Evolutionary conservation across 1,140 invertebrate genomes (phyloP).

Genomic region (Caerostris darwini): DNA sequence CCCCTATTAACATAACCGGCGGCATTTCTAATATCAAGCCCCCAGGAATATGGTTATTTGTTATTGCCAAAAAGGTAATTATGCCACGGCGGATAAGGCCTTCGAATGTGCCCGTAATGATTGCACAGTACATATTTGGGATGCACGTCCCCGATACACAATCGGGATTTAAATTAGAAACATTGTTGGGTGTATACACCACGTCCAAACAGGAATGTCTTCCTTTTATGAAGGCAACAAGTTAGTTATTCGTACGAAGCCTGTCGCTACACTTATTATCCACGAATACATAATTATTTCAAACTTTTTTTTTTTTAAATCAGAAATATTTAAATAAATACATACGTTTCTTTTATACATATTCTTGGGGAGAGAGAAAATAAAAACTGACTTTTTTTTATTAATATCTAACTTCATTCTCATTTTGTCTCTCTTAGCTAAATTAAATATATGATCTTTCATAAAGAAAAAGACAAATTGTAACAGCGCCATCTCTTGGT

Average conservation of each 20-base stretch:
- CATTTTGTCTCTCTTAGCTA: too few species aligned
- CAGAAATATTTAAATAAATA: too few species aligned
- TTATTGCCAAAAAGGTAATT: constrained; percentile 69
- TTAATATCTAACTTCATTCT: too few species aligned
- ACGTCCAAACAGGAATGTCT: background rate
- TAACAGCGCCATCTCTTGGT: background rate
- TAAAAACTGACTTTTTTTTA: too few species aligned
- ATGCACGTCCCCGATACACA: background rate
- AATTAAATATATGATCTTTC: too few species aligned
- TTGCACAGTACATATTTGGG: background rate
- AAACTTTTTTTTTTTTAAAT: too few species aligned
- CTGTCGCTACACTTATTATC: background rate
- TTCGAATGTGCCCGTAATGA: constrained; percentile 5
- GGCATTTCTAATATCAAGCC: constrained; percentile 64
- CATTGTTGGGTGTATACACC: background rate
- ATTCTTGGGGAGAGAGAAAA: too few species aligned
- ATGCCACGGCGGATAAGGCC: constrained; percentile 6
- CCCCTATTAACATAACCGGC: constrained; percentile 68
- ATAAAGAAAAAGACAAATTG: background rate
- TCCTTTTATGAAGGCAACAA: constrained; percentile 17
- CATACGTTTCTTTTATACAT: too few species aligned
- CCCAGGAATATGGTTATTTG: constrained; percentile 51
- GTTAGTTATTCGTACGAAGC: background rate
- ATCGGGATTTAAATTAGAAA: constrained; percentile 34
- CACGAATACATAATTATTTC: background rate